phyloP scores from a whole-genome alignment of 2,113 vertebrate genomes.

The Oncorhynchus masou region DNA sequence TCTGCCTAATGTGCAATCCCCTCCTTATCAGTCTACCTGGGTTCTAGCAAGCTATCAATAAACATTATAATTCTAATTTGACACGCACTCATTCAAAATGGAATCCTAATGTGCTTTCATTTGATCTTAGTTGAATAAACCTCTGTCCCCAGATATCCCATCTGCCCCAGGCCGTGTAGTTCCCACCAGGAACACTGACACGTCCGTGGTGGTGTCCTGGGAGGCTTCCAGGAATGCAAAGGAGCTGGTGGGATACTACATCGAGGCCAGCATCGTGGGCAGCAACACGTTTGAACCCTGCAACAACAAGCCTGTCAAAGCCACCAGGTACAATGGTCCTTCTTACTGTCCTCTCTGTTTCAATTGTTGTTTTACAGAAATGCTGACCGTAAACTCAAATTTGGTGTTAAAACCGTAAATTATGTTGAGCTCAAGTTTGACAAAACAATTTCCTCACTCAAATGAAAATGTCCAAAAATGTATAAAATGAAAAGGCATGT shows the following conservation, averaged over 20 bases:
- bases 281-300: constrained; percentile 90
- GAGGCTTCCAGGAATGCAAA: constrained; percentile 83
- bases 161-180: constrained; percentile 84
- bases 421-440: too few relatives aligned
- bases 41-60: too few relatives aligned
- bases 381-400: too few relatives aligned
- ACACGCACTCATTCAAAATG: too few relatives aligned
- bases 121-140: not conserved
- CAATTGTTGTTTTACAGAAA: too few relatives aligned
- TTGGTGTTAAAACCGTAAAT: too few relatives aligned
- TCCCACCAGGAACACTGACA: constrained; percentile 92
- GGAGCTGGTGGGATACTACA: constrained; percentile 96
- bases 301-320: constrained; percentile 96
- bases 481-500: not conserved
- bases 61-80: too few relatives aligned
- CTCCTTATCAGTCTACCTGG: too few relatives aligned
- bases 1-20: too few relatives aligned
- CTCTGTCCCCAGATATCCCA: constrained; percentile 82
- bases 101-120: too few relatives aligned
- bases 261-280: constrained; percentile 83
- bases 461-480: too few relatives aligned
- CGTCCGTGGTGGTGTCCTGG: constrained; percentile 93
- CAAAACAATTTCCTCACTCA: too few relatives aligned
- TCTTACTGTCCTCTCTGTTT: not conserved
- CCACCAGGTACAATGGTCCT: constrained; percentile 76